Base-by-base conservation (phyloP, 2,113 vertebrate species). In the Xenopus laevis region DNA sequence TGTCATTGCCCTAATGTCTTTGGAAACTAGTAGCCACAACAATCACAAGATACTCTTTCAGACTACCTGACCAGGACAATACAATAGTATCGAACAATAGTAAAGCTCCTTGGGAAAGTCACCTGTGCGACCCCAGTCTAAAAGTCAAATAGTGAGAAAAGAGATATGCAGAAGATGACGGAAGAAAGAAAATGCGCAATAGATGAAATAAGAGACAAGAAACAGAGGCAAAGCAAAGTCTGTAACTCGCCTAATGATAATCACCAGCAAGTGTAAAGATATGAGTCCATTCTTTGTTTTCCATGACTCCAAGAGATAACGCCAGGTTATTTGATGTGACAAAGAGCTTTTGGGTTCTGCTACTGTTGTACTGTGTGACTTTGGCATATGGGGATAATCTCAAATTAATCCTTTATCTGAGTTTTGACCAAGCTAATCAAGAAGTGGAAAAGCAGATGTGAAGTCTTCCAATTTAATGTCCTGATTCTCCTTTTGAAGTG, bases 391-490 rank as follows among this genome's bases (percentile, higher is more conserved):
- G 60, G 78, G 71, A 75, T 59, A 53, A 68, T 79, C 17, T 74
- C 23, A 69, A 78, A 45, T 68, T 12, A 13, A 81, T 80, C 66
- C 80, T 23, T 79, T 81, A 27, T 78, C 59, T 79, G 74, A 50
- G 81, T 73, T 62, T 80, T 63, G 71, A 73, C 61, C 46, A 0
- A 0, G 0, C 79, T 80, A 63, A 82, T 55, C 15, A 20, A 71
- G 72, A 87, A 87, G 77, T 79, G 82, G 79, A 85, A 87, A 81
- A 81, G 77, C 83, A 87, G 83, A 89, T 86, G 82, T 83, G 82
- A 79, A 79, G 69, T 65, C 46, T 74, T 83, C 79, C 74, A 77
- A 53, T 66, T 70, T 76, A 66, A 74, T 77, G 82, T 83, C 65
- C 83, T 73, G 72, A 74, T 80, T 80, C 61, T 45, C 17, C 80